Base-by-base conservation (phyloP, 2,113 vertebrate species). In the Apeltes quadracus region DNA sequence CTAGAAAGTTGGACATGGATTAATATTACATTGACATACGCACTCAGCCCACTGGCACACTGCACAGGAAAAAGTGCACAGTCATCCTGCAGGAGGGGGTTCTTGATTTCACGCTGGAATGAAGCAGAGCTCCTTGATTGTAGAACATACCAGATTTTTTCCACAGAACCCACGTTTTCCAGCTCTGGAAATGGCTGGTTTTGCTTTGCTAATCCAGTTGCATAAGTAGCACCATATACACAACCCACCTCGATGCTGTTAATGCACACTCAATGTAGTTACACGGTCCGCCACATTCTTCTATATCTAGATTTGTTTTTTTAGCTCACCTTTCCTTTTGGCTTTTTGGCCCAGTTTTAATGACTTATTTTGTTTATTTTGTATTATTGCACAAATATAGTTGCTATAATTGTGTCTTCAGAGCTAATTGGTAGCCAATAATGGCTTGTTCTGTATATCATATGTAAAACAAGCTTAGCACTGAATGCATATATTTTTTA, bases 131-230 rank as follows among this genome's bases (percentile, higher is more conserved):
- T 16, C 43, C 36, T 67, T 90, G 86, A 91, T 87, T 87, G 68
- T n/a, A 85, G 76, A 87, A 73, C 89, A 88, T 85, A 81, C 76
- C 54, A 2, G 20, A 29, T 46, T 23, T 34, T 77, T 86, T 78
- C 77, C 79, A 78, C 58, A 57, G 53, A 32, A 10, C 25, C 55
- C 25, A 0, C 20, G 4, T 50, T 78, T 16, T 50, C 25, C n/a
- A 1, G 20, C 25, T 56, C 39, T 69, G 58, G 34, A 75, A 79
- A 44, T 50, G n/a, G 27, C 53, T 75, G 44, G 15, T 38, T 84
- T 79, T 36, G 36, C 44, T 74, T 32, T 2, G 25, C 51, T 50
- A 2, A 55, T 54, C 16, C 20, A 34, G 67, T 70, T 84, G n/a
- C 56, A 68, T 57, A 75, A 84, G 25, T 57, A 48, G 14, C 44